Evolutionary conservation across 2,888 invertebrate genomes (phyloP), one percentile per base, ranked within the genome.

Genomic region (Amphipoea lucens): DNA sequence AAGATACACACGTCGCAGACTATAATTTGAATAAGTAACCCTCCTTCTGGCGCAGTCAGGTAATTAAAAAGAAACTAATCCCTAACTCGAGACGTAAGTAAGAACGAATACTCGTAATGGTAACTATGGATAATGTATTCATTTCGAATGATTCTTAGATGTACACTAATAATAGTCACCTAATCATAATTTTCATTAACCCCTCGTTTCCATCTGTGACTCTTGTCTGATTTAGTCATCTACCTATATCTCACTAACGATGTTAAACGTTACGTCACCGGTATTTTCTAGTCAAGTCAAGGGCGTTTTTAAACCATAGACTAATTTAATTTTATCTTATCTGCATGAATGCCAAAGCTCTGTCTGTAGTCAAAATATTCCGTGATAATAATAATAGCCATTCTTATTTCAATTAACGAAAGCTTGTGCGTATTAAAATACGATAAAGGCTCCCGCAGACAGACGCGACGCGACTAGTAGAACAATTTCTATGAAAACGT

Each of bases 151-250:
- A 85, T 73, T 85, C 84, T 87, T 77, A 67, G 79, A 72, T 57
- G 60, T 66, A 63, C 6, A 20, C 74, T 80, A 70, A 60, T 80
- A 72, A 74, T 78, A 85, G 85, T 77, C 70, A 71, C 76, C 42
- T 72, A 66, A 74, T 85, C 75, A 80, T 87, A 65, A 71, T 81
- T 76, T 73, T 87, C 71, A 79, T 84, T 87, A 87, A 84, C 87
- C 81, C 60, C 74, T 76, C 71, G 57, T 66, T 60, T 40, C 42
- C 70, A 69, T 74, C 68, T 75, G 78, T 72, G 63, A 67, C 54
- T 81, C 57, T 78, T 70, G 81, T 81, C 71, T 81, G 70, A 80
- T 82, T 83, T 84, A 82, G 82, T 79, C 87, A 85, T 79, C 51
- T 70, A 75, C 66, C 20, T 60, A 62, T 67, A 79, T 74, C 81